Evolutionary conservation across 2,797 vertebrate genomes (phyloP).

Genomic region (Arvicola amphibius): DNA sequence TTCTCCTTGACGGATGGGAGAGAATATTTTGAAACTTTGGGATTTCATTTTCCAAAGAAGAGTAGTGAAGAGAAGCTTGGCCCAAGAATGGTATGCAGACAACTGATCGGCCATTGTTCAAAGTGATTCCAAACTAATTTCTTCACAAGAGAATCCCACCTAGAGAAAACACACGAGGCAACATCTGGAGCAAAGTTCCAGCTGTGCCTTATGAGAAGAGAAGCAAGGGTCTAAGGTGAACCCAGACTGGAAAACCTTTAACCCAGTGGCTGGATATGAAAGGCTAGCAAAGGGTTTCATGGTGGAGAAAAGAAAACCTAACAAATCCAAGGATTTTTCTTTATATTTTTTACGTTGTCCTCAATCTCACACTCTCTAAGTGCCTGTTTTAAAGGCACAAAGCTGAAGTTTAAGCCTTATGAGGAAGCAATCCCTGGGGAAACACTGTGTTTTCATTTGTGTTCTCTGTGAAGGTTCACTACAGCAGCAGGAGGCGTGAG

Average conservation of each 20-base stretch:
- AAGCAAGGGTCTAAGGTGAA: conserved; percentile 11
- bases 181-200: background rate
- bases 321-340: background rate
- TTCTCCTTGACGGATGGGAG: background rate
- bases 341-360: background rate
- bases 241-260: background rate
- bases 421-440: background rate
- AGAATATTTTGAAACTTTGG: background rate
- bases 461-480: background rate
- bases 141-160: background rate
- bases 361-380: background rate
- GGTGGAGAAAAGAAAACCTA: background rate
- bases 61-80: background rate
- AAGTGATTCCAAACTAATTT: background rate
- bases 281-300: background rate
- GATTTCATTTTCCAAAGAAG: background rate
- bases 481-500: background rate
- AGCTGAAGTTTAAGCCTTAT: background rate
- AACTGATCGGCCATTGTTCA: background rate
- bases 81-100: background rate
- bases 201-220: background rate
- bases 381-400: background rate
- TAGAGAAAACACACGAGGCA: background rate
- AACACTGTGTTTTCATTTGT: background rate
- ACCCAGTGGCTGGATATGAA: background rate